A percentile compares a stretch with the other conserved stretches of the same genome.
phyloP scores from a whole-genome alignment of 2,888 invertebrate genomes.

The Epirrhoe alternata region DNA sequence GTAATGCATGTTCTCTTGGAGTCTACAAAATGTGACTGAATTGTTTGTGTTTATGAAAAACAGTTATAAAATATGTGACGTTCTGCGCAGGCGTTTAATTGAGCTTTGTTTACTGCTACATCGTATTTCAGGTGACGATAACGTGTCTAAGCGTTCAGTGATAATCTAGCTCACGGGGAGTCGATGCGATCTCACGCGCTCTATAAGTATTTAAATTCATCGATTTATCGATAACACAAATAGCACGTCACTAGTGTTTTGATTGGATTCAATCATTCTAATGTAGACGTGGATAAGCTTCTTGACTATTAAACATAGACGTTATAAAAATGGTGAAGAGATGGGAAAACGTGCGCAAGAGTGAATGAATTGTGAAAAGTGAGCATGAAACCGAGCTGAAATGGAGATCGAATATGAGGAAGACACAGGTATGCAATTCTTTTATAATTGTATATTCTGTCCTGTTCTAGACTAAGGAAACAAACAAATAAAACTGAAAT shows the following conservation, averaged over 20 bases:
- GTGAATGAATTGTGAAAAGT: constrained; percentile 7
- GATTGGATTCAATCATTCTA: constrained; percentile 23
- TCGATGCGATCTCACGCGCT: constrained; percentile 14
- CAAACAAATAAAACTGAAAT: too few relatives aligned
- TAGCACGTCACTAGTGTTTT: constrained; percentile 32
- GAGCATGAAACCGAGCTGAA: constrained; percentile 13
- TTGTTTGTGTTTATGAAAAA: constrained; percentile 15
- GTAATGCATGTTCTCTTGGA: constrained; percentile 2
- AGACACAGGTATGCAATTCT: constrained; percentile 36
- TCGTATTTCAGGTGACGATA: constrained; percentile 64
- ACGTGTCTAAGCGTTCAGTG: constrained; percentile 45
- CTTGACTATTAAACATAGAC: constrained; percentile 14
- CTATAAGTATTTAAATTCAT: constrained; percentile 29
- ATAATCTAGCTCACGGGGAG: constrained; percentile 1
- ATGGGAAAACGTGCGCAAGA: constrained; percentile 15
- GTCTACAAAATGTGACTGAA: constrained; percentile 31
- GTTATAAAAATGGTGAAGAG: constrained; percentile 19
- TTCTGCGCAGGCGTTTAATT: constrained; percentile 56
- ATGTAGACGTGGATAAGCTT: constrained; percentile 19
- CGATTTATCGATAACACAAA: constrained; percentile 41
- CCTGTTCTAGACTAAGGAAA: too few relatives aligned
- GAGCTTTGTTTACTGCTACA: constrained; percentile 63
- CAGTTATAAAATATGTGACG: constrained; percentile 33
- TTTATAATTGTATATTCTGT: not conserved
- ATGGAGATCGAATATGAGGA: constrained; percentile 45